Conservation (phyloP, 2,797 vertebrate genomes). For the Manis crassicaudata region DNA sequence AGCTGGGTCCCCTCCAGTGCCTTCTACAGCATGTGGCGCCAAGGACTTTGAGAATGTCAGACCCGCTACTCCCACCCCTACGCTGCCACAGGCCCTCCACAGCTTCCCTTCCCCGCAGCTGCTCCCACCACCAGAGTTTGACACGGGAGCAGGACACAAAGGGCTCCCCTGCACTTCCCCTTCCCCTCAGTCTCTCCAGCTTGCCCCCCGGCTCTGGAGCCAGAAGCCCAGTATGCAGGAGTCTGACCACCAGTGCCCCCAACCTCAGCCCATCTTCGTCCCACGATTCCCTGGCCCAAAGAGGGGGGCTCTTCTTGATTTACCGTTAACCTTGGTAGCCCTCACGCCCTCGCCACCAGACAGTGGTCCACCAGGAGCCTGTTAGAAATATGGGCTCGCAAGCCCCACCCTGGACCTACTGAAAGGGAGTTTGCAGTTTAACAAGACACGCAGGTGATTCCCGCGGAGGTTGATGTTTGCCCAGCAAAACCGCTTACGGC, state of each 20-base stretch:
- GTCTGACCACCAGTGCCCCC: neutral
- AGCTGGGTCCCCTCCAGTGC: neutral
- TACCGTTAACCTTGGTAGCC: too few relatives aligned
- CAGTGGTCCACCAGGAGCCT: neutral
- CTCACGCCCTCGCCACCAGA: neutral
- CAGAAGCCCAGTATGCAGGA: neutral
- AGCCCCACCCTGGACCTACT: neutral
- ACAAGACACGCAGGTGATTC: neutral
- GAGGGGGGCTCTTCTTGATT: neutral
- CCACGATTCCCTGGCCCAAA: neutral
- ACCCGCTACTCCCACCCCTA: neutral
- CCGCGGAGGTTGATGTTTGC: fast-evolving
- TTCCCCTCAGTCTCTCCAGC: neutral
- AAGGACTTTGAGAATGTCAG: neutral
- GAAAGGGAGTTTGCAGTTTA: neutral
- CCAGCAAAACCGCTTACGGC: fast-evolving
- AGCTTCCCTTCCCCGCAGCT: too few relatives aligned
- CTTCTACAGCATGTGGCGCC: fast-evolving
- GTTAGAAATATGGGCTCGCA: neutral
- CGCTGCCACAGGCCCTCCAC: neutral
- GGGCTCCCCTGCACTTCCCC: neutral
- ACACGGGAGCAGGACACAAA: neutral
- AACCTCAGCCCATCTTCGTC: neutral
- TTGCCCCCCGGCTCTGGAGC: neutral
- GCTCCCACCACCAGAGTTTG: neutral